phyloP scores from a whole-genome alignment of 2,888 invertebrate genomes.

The Rhagonycha fulva region DNA sequence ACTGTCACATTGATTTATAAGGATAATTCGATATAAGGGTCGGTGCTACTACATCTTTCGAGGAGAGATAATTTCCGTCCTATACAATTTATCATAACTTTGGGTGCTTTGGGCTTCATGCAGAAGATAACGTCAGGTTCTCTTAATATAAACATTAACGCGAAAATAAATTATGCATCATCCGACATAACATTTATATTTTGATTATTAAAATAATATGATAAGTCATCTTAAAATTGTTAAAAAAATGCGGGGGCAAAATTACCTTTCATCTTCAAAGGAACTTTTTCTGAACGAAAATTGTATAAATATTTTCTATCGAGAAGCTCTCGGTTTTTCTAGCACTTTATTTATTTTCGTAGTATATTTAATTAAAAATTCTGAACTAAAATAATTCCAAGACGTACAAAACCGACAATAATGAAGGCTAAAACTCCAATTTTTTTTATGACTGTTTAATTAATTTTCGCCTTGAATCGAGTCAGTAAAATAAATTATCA shows the following conservation, averaged over 20 bases:
- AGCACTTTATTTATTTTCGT: no score
- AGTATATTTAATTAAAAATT: no score
- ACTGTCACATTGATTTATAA: background rate
- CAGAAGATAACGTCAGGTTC: background rate
- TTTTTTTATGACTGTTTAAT: no score
- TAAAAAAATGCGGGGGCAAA: background rate
- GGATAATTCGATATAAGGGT: background rate
- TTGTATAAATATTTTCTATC: no score
- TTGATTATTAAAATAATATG: background rate
- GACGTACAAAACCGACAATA: no score
- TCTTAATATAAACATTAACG: background rate
- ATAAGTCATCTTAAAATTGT: background rate
- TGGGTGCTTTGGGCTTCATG: background rate
- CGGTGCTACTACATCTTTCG: background rate
- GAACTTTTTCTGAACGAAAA: no score
- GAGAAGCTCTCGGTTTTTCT: no score
- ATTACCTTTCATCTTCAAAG: no score
- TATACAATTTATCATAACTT: background rate
- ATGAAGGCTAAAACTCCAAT: no score
- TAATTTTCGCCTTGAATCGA: no score
- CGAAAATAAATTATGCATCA: background rate
- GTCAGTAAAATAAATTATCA: no score
- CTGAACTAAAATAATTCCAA: no score
- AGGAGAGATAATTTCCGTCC: background rate
- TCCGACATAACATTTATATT: background rate